A percentile compares a stretch with the other conserved stretches of the same genome.
These are phyloP conservation scores for Lysiphlebus fabarum DNA, from an alignment of 1,140 invertebrate genomes.

Conservation along the genomic window DNA sequence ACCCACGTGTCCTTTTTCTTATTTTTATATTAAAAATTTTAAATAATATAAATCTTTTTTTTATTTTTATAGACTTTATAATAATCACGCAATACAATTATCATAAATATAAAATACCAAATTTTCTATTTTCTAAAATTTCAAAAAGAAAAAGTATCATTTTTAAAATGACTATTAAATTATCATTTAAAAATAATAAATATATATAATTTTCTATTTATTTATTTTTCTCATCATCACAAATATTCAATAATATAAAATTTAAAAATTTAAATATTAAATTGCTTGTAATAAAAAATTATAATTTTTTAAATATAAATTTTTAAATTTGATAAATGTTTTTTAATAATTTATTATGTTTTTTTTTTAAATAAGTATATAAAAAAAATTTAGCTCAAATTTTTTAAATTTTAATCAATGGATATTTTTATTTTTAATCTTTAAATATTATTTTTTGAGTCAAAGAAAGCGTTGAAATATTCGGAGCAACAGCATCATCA, in stretches of 20 bases:
- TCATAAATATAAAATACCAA: slow-evolving; percentile 6
- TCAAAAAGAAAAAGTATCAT: too few species aligned
- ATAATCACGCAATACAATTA: slow-evolving; percentile 27
- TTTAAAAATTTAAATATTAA: background rate
- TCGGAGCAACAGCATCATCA: background rate
- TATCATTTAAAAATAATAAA: too few species aligned
- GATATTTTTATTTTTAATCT: too few species aligned
- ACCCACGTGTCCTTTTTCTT: slow-evolving; percentile 15
- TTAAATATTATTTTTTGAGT: background rate
- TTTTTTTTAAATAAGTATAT: too few species aligned
- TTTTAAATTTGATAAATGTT: background rate
- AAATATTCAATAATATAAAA: too few species aligned
- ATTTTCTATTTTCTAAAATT: slow-evolving; percentile 1
- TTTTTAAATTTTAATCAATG: too few species aligned
- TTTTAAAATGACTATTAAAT: too few species aligned
- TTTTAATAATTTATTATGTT: background rate
- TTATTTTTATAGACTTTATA: slow-evolving; percentile 28
- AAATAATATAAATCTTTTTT: too few species aligned
- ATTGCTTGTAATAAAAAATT: background rate
- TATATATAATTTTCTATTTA: too few species aligned
- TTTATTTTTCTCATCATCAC: too few species aligned
- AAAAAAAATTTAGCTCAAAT: too few species aligned
- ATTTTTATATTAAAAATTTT: slow-evolving; percentile 16
- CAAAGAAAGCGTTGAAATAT: background rate
- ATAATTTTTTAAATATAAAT: background rate